Conservation (phyloP, 2,888 invertebrate genomes). For the Epiblema foenella region DNA sequence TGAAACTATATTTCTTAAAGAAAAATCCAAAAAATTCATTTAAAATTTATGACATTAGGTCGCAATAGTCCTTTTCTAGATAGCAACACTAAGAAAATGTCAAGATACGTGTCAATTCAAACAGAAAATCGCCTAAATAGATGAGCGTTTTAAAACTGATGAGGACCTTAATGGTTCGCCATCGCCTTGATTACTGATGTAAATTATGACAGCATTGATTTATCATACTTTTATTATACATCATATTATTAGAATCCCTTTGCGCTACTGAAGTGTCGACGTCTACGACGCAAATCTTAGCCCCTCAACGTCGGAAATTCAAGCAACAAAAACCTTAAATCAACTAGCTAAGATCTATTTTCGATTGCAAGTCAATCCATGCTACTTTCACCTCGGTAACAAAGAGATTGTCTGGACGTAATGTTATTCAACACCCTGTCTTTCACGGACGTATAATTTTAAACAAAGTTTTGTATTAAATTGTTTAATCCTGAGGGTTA, state of each 20-base stretch:
- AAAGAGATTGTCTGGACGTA: not conserved
- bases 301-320: constrained; percentile 22
- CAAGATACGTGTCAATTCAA: too few species aligned
- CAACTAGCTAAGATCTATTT: not conserved
- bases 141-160: too few species aligned
- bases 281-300: constrained; percentile 27
- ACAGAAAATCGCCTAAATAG: too few species aligned
- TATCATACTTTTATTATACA: not conserved
- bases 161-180: too few species aligned
- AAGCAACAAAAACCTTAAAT: constrained; percentile 8
- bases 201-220: not conserved
- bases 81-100: too few species aligned
- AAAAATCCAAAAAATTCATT: too few species aligned
- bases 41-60: too few species aligned
- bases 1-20: too few species aligned
- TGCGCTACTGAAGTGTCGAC: constrained; percentile 9
- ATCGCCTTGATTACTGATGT: not conserved
- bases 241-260: constrained; percentile 1
- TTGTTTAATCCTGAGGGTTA: constrained; percentile 19
- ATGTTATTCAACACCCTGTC: constrained; percentile 20
- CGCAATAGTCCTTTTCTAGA: too few species aligned
- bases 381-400: not conserved
- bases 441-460: constrained; percentile 14
- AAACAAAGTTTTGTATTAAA: constrained; percentile 14
- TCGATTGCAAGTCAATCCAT: not conserved